phyloP scores from a whole-genome alignment of 2,888 invertebrate genomes.

The Ectropis crepuscularia region DNA sequence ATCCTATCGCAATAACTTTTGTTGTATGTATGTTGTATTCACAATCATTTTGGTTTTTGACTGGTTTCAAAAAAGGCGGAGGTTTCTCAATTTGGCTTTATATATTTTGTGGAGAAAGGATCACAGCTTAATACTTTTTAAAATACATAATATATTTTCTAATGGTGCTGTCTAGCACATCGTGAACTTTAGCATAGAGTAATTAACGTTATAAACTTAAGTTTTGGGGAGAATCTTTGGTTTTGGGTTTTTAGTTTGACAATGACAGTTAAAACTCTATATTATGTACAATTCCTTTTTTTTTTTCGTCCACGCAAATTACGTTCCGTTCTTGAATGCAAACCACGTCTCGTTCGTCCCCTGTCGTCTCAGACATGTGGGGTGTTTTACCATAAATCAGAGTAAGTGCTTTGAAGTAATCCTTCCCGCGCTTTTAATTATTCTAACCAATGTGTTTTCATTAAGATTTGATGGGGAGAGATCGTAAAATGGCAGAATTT shows the following conservation, averaged over 20 bases:
- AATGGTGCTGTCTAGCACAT: too few relatives aligned
- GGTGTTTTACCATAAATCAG: conserved; percentile 66
- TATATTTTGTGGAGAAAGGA: too few relatives aligned
- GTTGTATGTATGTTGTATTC: too few relatives aligned
- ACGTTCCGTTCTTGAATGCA: conserved; percentile 13
- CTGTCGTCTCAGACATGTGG: conserved; percentile 35
- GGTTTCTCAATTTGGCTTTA: neutral
- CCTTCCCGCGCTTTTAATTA: conserved; percentile 55
- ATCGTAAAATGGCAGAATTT: neutral
- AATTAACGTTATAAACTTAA: too few relatives aligned
- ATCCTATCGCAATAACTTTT: too few relatives aligned
- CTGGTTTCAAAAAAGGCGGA: neutral
- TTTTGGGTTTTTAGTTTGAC: too few relatives aligned
- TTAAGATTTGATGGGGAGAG: conserved; percentile 40
- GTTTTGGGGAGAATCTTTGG: too few relatives aligned
- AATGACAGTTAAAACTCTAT: too few relatives aligned
- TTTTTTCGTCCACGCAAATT: conserved; percentile 11
- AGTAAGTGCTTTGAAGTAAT: conserved; percentile 59
- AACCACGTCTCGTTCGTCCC: conserved; percentile 14
- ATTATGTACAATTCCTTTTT: neutral
- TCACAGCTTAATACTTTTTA: too few relatives aligned
- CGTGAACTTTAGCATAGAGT: too few relatives aligned
- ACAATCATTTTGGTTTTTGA: neutral
- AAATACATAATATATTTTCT: too few relatives aligned
- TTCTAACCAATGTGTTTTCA: conserved; percentile 48